Evolutionary conservation across 2,113 vertebrate species (phyloP).

Genomic region (Dendrocopos noguchii): DNA sequence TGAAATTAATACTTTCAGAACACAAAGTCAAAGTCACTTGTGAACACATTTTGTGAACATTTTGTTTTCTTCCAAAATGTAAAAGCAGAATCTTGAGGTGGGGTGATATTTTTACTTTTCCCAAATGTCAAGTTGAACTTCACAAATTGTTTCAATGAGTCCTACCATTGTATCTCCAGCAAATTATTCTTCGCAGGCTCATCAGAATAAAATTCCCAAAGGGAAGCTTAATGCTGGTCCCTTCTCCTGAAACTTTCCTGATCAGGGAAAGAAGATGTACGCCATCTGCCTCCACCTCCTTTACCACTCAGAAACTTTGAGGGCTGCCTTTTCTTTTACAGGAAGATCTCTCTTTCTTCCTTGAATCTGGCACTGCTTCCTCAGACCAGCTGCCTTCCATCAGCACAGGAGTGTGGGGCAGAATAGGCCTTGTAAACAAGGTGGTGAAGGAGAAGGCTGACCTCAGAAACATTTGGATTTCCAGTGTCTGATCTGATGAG

Average conservation of each 20-base stretch:
- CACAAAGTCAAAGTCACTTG: not conserved
- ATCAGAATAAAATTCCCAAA: not conserved
- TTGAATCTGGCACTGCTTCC: not conserved
- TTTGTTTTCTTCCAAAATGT: not conserved
- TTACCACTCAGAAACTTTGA: not conserved
- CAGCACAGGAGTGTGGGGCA: not conserved
- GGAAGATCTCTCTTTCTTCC: not conserved
- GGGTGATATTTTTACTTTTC: not conserved
- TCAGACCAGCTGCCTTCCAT: conserved; percentile 21
- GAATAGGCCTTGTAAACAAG: conserved; percentile 31
- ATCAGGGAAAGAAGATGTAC: not conserved
- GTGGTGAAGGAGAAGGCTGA: not conserved
- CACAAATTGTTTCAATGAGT: not conserved
- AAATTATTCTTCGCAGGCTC: not conserved
- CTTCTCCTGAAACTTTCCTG: not conserved
- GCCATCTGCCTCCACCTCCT: not conserved
- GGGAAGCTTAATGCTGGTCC: not conserved
- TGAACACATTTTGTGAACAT: not conserved
- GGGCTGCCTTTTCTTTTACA: not conserved
- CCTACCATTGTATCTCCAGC: not conserved
- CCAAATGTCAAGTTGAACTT: not conserved
- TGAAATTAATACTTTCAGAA: not conserved
- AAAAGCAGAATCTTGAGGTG: not conserved
- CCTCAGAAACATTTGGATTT: conserved; percentile 39
- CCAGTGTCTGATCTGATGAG: not conserved